Base-by-base conservation (phyloP, 2,888 invertebrate genomes). In the Mellilla xanthometata region DNA sequence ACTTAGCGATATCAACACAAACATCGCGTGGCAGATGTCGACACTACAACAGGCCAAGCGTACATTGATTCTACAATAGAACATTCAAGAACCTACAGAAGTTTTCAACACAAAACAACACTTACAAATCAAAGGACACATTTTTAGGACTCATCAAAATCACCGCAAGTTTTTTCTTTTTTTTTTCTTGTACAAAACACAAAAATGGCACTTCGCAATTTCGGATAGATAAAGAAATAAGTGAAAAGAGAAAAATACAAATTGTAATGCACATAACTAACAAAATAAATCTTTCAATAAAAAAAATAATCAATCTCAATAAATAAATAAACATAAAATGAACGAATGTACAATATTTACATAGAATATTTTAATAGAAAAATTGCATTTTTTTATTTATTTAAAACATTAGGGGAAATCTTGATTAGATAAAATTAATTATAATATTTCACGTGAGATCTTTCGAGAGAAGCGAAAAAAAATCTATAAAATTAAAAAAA, bases 271-370 rank as follows among this genome's bases (percentile, higher is more conserved):
- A 62, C 53, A 74, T n/a, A 68, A 76, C 71, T 80, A 87, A 87
- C 82, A 81, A 82, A 80, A 72, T 80, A 78, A 80, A 81, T 76
- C 74, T 72, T 72, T 62, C 66, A 70, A 71, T 75, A 76, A 78
- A 78, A 81, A 77, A 78, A n/a, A n/a, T n/a, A n/a, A n/a, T n/a
- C n/a, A n/a, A 77, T 79, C 65, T 81, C 76, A 88, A 88, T 86
- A 85, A 89, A 89, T 87, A 82, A 87, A 82, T 81, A 72, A 68
- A 54, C 54, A 57, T 58, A 56, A 51, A 51, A 40, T 62, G 58
- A 79, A 80, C 67, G 64, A 85, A 88, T 87, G 77, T 88, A 88
- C 89, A 89, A 81, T 88, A 89, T 89, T 88, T 88, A 89, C 88
- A 87, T 82, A 73, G 70, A 82, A 80, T 81, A 80, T 82, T 80